A percentile compares a stretch with the other conserved stretches of the same genome.
These are phyloP conservation scores for Mystacornis crossleyi DNA, from an alignment of 2,113 vertebrate genomes.

Conservation along the genomic window DNA sequence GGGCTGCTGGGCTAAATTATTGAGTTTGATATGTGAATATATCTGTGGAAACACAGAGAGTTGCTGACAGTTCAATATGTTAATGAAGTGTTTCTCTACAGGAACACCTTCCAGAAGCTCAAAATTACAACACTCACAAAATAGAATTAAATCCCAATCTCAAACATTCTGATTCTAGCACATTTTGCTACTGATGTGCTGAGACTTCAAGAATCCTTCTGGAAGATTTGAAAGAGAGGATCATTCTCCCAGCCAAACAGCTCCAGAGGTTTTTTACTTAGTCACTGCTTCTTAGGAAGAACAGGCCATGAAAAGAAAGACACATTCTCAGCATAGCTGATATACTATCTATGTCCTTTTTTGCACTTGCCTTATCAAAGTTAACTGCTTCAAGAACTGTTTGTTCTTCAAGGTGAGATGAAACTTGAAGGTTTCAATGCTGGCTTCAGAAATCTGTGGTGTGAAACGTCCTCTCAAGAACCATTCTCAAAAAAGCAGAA, in stretches of 20 bases:
- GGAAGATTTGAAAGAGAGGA: not conserved
- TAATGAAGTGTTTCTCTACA: not conserved
- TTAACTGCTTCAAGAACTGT: not conserved
- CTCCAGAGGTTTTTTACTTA: not conserved
- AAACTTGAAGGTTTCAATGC: not conserved
- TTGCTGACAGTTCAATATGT: not conserved
- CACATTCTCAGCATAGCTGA: not conserved
- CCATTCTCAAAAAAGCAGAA: not conserved
- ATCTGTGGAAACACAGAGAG: not conserved
- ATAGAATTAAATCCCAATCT: not conserved
- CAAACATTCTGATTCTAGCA: not conserved
- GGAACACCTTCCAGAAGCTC: not conserved
- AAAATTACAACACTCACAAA: not conserved
- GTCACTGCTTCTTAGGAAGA: not conserved
- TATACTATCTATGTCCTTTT: not conserved
- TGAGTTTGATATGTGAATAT: not conserved
- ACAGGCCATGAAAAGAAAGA: not conserved
- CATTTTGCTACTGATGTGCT: not conserved
- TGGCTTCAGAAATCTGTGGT: not conserved
- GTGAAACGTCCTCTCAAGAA: not conserved
- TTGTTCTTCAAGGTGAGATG: slow-evolving; percentile 1
- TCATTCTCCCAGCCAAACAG: not conserved
- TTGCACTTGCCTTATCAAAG: not conserved
- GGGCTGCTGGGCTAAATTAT: not conserved
- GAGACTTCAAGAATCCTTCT: not conserved